Evolutionary conservation across 2,797 vertebrate species (phyloP), one percentile per base, ranked within the genome.

Genomic region (Hapalemur alaotrensis): DNA sequence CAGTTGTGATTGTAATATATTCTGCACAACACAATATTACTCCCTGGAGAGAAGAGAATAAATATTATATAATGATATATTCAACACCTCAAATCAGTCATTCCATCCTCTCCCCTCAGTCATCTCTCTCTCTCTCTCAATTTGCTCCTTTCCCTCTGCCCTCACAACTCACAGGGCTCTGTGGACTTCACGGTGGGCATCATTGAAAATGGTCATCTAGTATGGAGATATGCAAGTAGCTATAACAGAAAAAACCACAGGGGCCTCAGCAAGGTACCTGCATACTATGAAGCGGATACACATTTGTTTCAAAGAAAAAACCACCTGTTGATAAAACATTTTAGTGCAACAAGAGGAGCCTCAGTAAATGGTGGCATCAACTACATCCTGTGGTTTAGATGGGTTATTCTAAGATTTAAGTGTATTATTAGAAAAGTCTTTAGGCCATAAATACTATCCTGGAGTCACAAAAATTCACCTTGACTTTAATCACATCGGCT

Each of bases 301-400:
- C 43, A 63, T 86, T 93, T 94, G 35, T 91, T 93, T 94, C 43
- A 86, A 94, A 94, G 43, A 92, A 67, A 3, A 72, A 75, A 69
- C 22, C 13, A 75, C 23, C 14, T 75, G 9, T 65, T 18, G 46
- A 84, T 92, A 65, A 82, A 94, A 79, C 23, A 89, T 79, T 96
- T 85, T 22, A 76, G 14, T 82, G 87, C 15, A 88, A 76, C 14
- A 76, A 75, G 63, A 79, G 3, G 14, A 54, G 5, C 22, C 2
- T 95, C 14, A 38, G 46, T 52, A 86, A 94, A 89, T 11, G 89
- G 30, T 79, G 57, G 13, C 22, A 73, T 84, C 43, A 69, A 73
- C 67, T 82, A 48, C 5, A 69, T 18, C 5, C 35, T 87, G 35
- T 7, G 85, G 38, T 89, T 95, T 75, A 93, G 8, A 85, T n/a